Evolutionary conservation across 1,140 invertebrate genomes (phyloP).

Genomic region (Drosophila sp.): DNA sequence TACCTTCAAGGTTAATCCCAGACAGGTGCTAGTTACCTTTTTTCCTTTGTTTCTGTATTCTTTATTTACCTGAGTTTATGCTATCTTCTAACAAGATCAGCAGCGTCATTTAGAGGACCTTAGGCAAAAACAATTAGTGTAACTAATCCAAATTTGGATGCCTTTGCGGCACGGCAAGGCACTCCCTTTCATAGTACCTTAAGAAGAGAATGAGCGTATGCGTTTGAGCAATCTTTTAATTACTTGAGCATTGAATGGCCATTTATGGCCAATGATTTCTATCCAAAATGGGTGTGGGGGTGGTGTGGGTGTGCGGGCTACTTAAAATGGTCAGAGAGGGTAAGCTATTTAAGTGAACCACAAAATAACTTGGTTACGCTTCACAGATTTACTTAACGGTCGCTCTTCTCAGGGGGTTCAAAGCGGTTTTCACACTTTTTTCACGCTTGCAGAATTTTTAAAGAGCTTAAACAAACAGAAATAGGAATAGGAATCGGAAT

Average conservation of each 20-base stretch:
- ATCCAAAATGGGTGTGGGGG: constrained; percentile 30
- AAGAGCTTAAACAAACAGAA: constrained; percentile 72
- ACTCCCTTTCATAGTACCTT: background rate
- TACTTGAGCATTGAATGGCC: constrained; percentile 54
- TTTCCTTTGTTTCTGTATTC: background rate
- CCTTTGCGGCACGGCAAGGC: background rate
- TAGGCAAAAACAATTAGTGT: constrained; percentile 54
- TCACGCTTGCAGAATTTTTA: constrained; percentile 69
- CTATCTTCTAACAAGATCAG: constrained; percentile 62
- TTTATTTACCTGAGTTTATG: constrained; percentile 49
- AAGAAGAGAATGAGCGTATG: no score
- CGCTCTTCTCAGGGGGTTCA: constrained; percentile 17
- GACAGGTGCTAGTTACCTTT: constrained; percentile 59
- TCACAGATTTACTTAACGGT: constrained; percentile 51
- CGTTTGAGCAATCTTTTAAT: constrained; percentile 70
- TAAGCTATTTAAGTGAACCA: constrained; percentile 44
- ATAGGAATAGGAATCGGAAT: constrained; percentile 2
- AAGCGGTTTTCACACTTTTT: constrained; percentile 70
- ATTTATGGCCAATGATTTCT: constrained; percentile 18
- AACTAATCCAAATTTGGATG: constrained; percentile 51
- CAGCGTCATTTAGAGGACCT: constrained; percentile 51
- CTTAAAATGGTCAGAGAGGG: constrained; percentile 15
- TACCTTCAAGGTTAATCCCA: constrained; percentile 62
- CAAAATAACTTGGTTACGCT: constrained; percentile 63
- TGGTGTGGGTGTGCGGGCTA: background rate